Evolutionary conservation across 35 echinoderm and acorn worm species (phyloP).

Genomic region (Acanthaster planci): DNA sequence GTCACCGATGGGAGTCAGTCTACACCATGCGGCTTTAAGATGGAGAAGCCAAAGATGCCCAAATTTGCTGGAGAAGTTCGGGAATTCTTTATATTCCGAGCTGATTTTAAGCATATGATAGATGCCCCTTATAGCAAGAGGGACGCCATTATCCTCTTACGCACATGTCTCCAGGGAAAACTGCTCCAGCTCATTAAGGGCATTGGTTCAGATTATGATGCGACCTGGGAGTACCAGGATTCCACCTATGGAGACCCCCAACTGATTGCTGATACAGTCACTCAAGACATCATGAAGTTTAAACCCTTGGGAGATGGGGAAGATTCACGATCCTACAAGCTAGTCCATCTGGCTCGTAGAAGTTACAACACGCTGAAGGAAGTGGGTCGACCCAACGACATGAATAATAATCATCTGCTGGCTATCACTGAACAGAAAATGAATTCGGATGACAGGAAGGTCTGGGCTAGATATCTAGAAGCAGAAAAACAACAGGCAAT

Average conservation of each 20-base stretch:
- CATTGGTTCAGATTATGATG: slow-evolving; percentile 59
- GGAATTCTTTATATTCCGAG: slow-evolving; percentile 21
- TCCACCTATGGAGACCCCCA: slow-evolving; percentile 64
- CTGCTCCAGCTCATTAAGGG: slow-evolving; percentile 58
- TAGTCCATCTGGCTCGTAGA: slow-evolving; percentile 53
- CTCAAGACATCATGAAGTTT: slow-evolving; percentile 64
- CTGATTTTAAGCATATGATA: slow-evolving; percentile 54
- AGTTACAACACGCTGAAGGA: slow-evolving; percentile 76
- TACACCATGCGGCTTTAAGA: not conserved
- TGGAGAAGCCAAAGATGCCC: slow-evolving; percentile 74
- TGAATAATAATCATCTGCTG: slow-evolving; percentile 56
- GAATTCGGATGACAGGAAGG: slow-evolving; percentile 47
- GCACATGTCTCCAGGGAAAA: slow-evolving; percentile 43
- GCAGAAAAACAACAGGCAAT: slow-evolving; percentile 3
- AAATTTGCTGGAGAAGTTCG: slow-evolving; percentile 59
- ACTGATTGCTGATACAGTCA: slow-evolving; percentile 55
- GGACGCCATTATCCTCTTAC: slow-evolving; percentile 41
- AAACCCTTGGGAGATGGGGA: slow-evolving; percentile 41
- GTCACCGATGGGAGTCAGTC: too few relatives aligned
- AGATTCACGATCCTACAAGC: slow-evolving; percentile 44
- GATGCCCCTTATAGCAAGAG: slow-evolving; percentile 42
- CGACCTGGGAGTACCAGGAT: slow-evolving; percentile 69
- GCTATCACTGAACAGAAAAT: slow-evolving; percentile 71
- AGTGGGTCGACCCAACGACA: slow-evolving; percentile 41
- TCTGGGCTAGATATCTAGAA: slow-evolving; percentile 41